Evolutionary conservation across 23 tunicate species (phyloP).

Genomic region (Corella eumyota): DNA sequence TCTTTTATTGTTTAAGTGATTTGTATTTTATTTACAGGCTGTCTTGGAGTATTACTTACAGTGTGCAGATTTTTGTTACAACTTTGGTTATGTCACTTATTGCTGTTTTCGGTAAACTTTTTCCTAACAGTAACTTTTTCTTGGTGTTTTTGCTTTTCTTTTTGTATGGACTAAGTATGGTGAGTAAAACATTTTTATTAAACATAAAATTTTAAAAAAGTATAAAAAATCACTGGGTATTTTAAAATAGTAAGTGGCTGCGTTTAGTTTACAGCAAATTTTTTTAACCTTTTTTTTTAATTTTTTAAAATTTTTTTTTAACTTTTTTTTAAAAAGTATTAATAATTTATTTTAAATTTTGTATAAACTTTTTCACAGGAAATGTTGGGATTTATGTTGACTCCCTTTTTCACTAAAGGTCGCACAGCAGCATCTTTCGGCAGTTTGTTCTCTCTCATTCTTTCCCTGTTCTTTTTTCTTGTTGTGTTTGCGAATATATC

Average conservation of each 20-base stretch:
- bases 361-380: too few species aligned
- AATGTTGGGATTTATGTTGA: conserved; percentile 72
- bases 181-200: conserved; percentile 23
- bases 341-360: too few species aligned
- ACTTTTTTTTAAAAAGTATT: too few species aligned
- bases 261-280: too few species aligned
- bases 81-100: conserved; percentile 55
- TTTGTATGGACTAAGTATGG: conserved; percentile 59
- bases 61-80: conserved; percentile 26
- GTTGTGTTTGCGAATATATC: conserved; percentile 33
- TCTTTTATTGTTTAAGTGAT: too few species aligned
- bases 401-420: conserved; percentile 77
- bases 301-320: too few species aligned
- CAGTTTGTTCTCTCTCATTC: conserved; percentile 33
- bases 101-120: conserved; percentile 54
- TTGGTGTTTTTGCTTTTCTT: conserved; percentile 56
- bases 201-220: neutral
- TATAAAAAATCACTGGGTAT: neutral
- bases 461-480: conserved; percentile 52
- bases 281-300: neutral
- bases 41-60: conserved; percentile 8
- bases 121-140: conserved; percentile 68
- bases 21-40: conserved; percentile 1
- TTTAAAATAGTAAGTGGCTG: too few species aligned
- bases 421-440: conserved; percentile 71